These are phyloP conservation scores for Laticauda laticaudata DNA, from an alignment of 2,113 vertebrate genomes.

Conservation along the genomic window DNA sequence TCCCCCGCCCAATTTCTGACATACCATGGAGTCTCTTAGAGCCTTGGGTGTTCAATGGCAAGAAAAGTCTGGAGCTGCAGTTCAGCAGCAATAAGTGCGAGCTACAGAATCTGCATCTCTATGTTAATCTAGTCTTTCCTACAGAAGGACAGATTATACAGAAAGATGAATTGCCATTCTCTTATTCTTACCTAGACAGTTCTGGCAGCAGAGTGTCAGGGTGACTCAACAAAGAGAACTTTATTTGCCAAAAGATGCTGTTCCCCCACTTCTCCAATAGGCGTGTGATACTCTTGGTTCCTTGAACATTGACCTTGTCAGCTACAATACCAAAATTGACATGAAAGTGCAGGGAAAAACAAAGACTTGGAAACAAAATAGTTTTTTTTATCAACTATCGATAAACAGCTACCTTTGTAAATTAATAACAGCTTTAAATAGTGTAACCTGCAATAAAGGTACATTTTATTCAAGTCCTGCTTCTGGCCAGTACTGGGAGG, in stretches of 20 bases:
- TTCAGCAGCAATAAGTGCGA: neutral
- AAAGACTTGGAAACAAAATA: conserved; percentile 27
- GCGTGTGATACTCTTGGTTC: conserved; percentile 64
- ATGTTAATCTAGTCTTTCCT: conserved; percentile 1
- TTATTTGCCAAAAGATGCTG: conserved; percentile 69
- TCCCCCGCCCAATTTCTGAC: neutral
- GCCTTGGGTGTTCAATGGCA: neutral
- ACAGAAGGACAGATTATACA: neutral
- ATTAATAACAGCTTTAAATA: neutral
- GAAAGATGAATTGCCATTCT: neutral
- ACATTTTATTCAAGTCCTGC: neutral
- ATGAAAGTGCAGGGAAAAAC: conserved; percentile 11
- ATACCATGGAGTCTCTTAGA: neutral
- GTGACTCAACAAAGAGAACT: conserved; percentile 62
- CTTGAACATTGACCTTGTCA: conserved; percentile 66
- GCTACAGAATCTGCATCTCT: neutral
- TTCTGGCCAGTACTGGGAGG: neutral
- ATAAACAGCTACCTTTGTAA: neutral
- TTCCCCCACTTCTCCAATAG: conserved; percentile 71
- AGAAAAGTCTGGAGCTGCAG: neutral
- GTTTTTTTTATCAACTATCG: conserved; percentile 14
- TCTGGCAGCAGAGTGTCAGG: conserved; percentile 62
- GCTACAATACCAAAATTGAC: conserved; percentile 49
- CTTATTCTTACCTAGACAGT: conserved; percentile 64
- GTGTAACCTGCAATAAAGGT: neutral